Evolutionary conservation across 2,888 invertebrate genomes (phyloP).

Genomic region (Neoscelio sp.): DNA sequence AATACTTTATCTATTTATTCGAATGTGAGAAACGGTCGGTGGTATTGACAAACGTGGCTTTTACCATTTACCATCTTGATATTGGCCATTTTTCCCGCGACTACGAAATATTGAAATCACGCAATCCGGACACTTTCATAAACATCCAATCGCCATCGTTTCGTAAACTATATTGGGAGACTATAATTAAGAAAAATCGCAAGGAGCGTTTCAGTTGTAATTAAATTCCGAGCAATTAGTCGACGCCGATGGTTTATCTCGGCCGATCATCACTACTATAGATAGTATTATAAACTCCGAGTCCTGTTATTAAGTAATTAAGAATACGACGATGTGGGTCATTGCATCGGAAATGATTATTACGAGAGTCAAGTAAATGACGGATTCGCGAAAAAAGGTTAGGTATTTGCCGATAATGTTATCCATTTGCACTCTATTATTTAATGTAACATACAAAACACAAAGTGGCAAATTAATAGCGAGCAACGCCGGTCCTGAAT

Average conservation of each 20-base stretch:
- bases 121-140: conserved; percentile 12
- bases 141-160: neutral
- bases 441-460: too few species aligned
- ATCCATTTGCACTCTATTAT: too few species aligned
- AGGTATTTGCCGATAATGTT: conserved; percentile 28
- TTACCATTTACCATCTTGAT: conserved; percentile 13
- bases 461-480: too few species aligned
- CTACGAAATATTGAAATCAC: conserved; percentile 18
- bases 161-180: conserved; percentile 4
- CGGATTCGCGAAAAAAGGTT: conserved; percentile 32
- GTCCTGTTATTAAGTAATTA: conserved; percentile 54
- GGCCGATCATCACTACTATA: conserved; percentile 72
- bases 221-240: conserved; percentile 80
- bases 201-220: conserved; percentile 74
- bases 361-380: conserved; percentile 43
- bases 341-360: conserved; percentile 47
- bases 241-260: conserved; percentile 75
- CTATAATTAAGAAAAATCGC: conserved; percentile 66
- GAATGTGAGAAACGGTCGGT: neutral
- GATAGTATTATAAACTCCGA: conserved; percentile 23
- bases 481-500: too few species aligned
- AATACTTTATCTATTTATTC: conserved; percentile 17
- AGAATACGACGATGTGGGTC: conserved; percentile 56
- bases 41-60: conserved; percentile 13
- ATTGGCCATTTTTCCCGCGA: conserved; percentile 23